Evolutionary conservation across 2,113 vertebrate species (phyloP).

Genomic region (Lagopus leucura): DNA sequence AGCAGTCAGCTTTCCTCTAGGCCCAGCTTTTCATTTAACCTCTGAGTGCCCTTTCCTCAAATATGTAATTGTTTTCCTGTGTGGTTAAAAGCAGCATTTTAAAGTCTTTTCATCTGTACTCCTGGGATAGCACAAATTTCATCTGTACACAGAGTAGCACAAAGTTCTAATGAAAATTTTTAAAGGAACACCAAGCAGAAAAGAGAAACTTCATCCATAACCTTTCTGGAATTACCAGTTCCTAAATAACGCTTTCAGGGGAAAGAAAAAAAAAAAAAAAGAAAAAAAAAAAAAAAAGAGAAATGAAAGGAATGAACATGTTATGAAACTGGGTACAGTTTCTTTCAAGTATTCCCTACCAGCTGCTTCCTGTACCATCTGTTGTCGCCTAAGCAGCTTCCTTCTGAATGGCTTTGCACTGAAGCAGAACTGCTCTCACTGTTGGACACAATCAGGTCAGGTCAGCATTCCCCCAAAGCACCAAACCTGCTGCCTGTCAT

Average conservation of each 20-base stretch:
- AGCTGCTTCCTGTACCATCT: slow-evolving; percentile 81
- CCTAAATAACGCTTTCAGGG: neutral
- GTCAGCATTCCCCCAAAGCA: slow-evolving; percentile 60
- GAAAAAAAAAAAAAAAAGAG: neutral
- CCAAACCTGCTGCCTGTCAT: slow-evolving; percentile 68
- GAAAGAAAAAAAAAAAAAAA: neutral
- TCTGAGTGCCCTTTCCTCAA: slow-evolving; percentile 55
- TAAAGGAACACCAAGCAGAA: neutral
- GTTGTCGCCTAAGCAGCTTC: slow-evolving; percentile 75
- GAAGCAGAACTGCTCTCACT: slow-evolving; percentile 76
- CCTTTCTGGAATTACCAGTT: neutral
- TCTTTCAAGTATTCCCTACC: slow-evolving; percentile 59
- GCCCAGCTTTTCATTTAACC: slow-evolving; percentile 59
- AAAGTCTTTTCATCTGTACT: slow-evolving; percentile 54
- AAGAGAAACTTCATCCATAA: neutral
- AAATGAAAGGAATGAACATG: slow-evolving; percentile 50
- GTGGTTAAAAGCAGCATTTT: slow-evolving; percentile 60
- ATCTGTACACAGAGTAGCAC: neutral
- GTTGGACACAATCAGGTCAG: slow-evolving; percentile 80
- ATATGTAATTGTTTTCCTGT: slow-evolving; percentile 71
- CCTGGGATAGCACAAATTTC: slow-evolving; percentile 41
- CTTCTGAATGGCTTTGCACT: slow-evolving; percentile 75
- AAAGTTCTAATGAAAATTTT: neutral
- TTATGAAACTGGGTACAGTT: slow-evolving; percentile 36
- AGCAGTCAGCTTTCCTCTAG: slow-evolving; percentile 50